Percentiles rank a stretch among this genome's conserved stretches.
phyloP scores from a whole-genome alignment of 2,797 vertebrate species.

The Pyrocephalus nanus region DNA sequence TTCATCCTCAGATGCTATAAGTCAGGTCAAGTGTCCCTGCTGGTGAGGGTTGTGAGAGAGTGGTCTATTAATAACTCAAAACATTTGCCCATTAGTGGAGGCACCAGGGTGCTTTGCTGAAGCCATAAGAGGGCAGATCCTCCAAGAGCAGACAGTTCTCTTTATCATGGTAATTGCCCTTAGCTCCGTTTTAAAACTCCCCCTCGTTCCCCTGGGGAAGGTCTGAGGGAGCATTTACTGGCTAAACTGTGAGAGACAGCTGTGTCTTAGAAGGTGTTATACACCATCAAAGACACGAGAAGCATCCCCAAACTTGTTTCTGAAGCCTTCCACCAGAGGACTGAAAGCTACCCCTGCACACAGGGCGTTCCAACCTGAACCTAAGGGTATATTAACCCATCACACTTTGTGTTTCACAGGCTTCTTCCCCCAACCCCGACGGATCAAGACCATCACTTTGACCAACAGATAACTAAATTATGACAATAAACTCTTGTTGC shows the following conservation, averaged over 20 bases:
- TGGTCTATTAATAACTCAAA: neutral
- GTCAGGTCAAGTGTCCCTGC: neutral
- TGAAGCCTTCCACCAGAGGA: neutral
- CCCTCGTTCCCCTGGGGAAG: neutral
- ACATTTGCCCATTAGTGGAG: neutral
- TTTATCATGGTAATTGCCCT: neutral
- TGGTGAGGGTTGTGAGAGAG: neutral
- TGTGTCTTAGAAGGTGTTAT: neutral
- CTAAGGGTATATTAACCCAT: neutral
- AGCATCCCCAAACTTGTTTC: neutral
- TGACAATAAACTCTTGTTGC: neutral
- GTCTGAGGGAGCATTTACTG: neutral
- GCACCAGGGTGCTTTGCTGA: neutral
- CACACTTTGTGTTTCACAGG: neutral
- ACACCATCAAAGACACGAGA: neutral
- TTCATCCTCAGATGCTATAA: neutral
- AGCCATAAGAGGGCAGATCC: neutral
- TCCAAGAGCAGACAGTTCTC: neutral
- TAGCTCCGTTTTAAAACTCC: neutral
- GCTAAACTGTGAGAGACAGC: neutral
- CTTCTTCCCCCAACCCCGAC: neutral
- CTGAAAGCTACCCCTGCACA: neutral
- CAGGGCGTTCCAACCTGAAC: neutral
- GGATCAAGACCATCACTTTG: neutral
- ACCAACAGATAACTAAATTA: neutral